Base-by-base conservation (phyloP, 2,888 invertebrate species). In the Philereme transversata region DNA sequence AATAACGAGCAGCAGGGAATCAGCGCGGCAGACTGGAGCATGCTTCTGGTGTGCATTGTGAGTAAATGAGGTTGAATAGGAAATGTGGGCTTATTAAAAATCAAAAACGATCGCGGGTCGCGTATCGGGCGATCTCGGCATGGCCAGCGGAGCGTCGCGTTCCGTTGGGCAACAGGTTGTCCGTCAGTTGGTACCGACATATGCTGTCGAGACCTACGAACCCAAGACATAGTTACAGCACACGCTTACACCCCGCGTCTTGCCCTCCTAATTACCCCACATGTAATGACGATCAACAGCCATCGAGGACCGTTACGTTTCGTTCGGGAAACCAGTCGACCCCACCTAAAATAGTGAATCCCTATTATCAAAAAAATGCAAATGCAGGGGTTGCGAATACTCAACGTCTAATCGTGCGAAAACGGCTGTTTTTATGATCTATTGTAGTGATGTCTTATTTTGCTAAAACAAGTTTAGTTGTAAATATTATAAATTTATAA, bases 151-250 rank as follows among this genome's bases (percentile, higher is more conserved):
- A 88, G 81, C 91, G 91, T 71, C 83, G 82, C 88, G 84, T 73
- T 82, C 90, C 90, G 91, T 91, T 92, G 89, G 70, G 82, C 90
- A 86, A 92, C 92, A 92, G 92, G 91, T 92, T 91, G 92, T 62
- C 84, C 76, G 90, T 82, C 93, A 86, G 92, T 90, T 87, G 87
- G 83, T 62, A 56, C 62, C 78, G 74, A 86, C 90, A 87, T 94
- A 93, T 90, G 90, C 86, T 81, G 77, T 70, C 70, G 60, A 67
- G 66, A 69, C 72, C 72, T 78, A 75, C 79, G 74, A 78, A 62
- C 71, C 70, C 78, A 85, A 88, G 89, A 88, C 80, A 43, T 59
- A 49, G 52, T 33, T 38, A 44, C 60, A 52, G 49, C 47, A 49
- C 55, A 51, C 51, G 54, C 54, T 57, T 72, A 76, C 87, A 81